phyloP scores from a whole-genome alignment of 2,113 vertebrate species.

The Caranx melampygus region DNA sequence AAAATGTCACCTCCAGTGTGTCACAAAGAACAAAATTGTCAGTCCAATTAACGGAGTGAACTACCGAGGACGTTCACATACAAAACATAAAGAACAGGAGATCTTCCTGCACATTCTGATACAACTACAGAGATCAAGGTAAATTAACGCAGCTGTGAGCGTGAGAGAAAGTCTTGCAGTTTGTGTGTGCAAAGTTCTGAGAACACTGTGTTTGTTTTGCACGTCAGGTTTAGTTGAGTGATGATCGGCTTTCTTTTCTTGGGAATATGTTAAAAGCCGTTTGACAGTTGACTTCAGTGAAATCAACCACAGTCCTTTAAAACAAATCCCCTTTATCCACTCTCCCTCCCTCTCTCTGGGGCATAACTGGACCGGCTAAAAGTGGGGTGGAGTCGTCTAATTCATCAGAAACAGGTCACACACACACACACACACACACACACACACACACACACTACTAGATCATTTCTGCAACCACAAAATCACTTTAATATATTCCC shows the following conservation, averaged over 20 bases:
- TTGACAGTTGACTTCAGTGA: conserved; percentile 19
- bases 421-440: conserved; percentile 51
- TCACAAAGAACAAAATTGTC: conserved; percentile 54
- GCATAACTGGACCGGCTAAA: conserved; percentile 53
- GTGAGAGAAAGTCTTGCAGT: background rate
- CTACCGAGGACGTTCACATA: background rate
- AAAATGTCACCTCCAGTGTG: conserved; percentile 60
- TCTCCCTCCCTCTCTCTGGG: conserved; percentile 41
- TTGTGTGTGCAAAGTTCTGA: background rate
- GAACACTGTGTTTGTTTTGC: background rate
- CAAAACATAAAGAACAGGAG: conserved; percentile 9
- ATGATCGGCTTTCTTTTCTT: background rate
- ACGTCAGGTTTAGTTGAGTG: background rate
- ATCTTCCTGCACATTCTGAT: background rate
- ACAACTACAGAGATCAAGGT: background rate
- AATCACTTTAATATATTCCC: conserved; percentile 99
- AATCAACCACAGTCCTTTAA: conserved; percentile 22
- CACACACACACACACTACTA: conserved; percentile 58
- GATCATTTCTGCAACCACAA: conserved; percentile 94
- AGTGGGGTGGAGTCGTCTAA: conserved; percentile 60
- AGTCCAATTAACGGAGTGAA: conserved; percentile 43
- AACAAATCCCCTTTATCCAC: conserved; percentile 42
- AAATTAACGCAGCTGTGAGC: background rate
- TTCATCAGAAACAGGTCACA: conserved; percentile 53
- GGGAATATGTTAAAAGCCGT: conserved; percentile 6